These are phyloP conservation scores for Drosophila koepferae DNA, from an alignment of 2,888 invertebrate genomes.

Conservation along the genomic window DNA sequence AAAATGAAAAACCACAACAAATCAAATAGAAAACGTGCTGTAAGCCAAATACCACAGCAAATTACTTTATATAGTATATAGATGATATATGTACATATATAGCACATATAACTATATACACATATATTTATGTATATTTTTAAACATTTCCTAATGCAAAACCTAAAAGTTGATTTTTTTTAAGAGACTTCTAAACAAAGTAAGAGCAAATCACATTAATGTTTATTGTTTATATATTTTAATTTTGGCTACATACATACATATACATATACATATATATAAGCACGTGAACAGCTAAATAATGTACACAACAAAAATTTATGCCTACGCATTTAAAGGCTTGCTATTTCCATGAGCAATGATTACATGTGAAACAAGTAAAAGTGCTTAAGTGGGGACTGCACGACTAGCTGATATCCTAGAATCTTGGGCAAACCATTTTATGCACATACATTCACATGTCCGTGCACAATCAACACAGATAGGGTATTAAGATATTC, in stretches of 20 bases:
- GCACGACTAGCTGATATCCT: not conserved
- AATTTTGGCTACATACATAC: not conserved
- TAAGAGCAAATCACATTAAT: constrained; percentile 15
- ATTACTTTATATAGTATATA: not conserved
- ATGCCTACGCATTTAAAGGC: constrained; percentile 37
- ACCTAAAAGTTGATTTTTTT: constrained; percentile 10
- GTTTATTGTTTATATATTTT: constrained; percentile 27
- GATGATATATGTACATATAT: not conserved
- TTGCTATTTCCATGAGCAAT: constrained; percentile 44
- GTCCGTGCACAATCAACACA: too few species aligned
- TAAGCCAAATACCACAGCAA: constrained; percentile 44
- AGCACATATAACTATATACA: not conserved
- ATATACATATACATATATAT: constrained; percentile 1
- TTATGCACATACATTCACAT: too few species aligned
- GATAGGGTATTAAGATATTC: too few species aligned
- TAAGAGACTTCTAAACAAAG: constrained; percentile 35
- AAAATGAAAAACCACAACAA: not conserved
- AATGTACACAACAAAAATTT: constrained; percentile 17
- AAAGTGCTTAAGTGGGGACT: not conserved
- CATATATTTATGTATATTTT: not conserved
- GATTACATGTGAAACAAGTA: constrained; percentile 31
- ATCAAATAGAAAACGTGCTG: constrained; percentile 18
- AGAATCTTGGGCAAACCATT: too few species aligned
- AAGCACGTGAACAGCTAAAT: constrained; percentile 17
- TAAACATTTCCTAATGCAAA: not conserved